Evolutionary conservation across 2,888 invertebrate genomes (phyloP), one percentile per base, ranked within the genome.

Genomic region (Empis stercorea): DNA sequence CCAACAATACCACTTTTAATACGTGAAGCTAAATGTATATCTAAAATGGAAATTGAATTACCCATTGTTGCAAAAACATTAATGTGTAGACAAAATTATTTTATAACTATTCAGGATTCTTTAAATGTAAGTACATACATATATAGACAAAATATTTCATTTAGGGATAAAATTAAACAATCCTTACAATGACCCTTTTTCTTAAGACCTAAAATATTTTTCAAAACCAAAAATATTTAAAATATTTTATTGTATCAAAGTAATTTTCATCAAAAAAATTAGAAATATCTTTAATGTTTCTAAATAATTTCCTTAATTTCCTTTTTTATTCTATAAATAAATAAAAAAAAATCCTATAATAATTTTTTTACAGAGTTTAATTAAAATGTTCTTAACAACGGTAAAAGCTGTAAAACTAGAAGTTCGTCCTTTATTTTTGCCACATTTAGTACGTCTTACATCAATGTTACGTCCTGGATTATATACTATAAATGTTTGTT

Each of bases 351-450:
- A 4, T 20, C 20, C 5, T 32, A 32, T 32, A 13, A n/a, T n/a
- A 20, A n/a, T 27, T 34, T 46, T 32, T 43, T 47, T 47, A 3
- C 69, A 88, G 81, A 79, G 85, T 61, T 74, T 89, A 39, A 75
- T 89, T 48, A 81, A 85, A 61, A 81, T 86, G 64, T 87, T 87
- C 58, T 70, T 83, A 30, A 71, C 73, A 42, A 81, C 82, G 3
- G 82, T 87, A 0, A 75, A 78, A 46, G 76, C 80, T 30, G 88
- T 89, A 0, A 88, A 89, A 61, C 70, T 84, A 40, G 93, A 93
- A 70, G 87, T 94, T 14, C 78, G 93, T n/a, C 88, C 91, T 17
- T 72, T 96, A 44, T 82, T 95, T 62, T 73, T 91, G 30, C 91
- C 92, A 0, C 92, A 93, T 72, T 74, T 93, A 51, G 84, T 87